A percentile compares a stretch with the other conserved stretches of the same genome.
Conservation (phyloP, 2,888 invertebrate genomes). For the Teleogryllus oceanicus region DNA sequence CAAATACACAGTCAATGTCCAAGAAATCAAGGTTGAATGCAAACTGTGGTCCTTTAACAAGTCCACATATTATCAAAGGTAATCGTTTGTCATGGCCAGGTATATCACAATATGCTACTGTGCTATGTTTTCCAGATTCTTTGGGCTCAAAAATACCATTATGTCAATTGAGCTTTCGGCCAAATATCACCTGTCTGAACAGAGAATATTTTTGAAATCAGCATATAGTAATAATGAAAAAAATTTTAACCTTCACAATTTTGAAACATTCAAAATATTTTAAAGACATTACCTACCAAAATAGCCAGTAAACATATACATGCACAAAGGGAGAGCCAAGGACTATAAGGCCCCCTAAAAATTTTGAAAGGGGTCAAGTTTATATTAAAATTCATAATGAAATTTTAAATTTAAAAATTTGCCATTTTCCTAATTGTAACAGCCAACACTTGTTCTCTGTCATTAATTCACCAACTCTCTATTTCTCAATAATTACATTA, state of each 20-base stretch:
- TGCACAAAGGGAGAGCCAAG: too few relatives aligned
- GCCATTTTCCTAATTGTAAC: too few relatives aligned
- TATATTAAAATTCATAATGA: too few relatives aligned
- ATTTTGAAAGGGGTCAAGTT: too few relatives aligned
- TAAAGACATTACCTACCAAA: too few relatives aligned
- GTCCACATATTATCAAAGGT: constrained; percentile 45
- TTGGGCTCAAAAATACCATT: constrained; percentile 57
- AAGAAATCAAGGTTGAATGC: constrained; percentile 56
- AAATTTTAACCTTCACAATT: too few relatives aligned
- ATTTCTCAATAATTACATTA: too few relatives aligned
- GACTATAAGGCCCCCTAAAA: too few relatives aligned
- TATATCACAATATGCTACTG: constrained; percentile 57
- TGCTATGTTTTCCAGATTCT: constrained; percentile 52
- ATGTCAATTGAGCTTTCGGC: constrained; percentile 56
- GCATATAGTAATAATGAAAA: too few relatives aligned
- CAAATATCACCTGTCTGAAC: constrained; percentile 57
- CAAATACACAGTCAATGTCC: constrained; percentile 56
- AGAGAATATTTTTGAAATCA: background rate
- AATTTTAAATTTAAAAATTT: too few relatives aligned
- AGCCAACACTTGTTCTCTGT: background rate
- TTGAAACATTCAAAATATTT: background rate
- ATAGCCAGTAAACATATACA: too few relatives aligned
- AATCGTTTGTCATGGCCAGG: constrained; percentile 49
- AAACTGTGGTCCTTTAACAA: constrained; percentile 57
- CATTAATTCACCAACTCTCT: too few relatives aligned